Percentiles rank a stretch among this genome's conserved stretches.
These are phyloP conservation scores for Scrobipalpa atriplicella DNA, from an alignment of 2,888 invertebrate species.

Conservation along the genomic window DNA sequence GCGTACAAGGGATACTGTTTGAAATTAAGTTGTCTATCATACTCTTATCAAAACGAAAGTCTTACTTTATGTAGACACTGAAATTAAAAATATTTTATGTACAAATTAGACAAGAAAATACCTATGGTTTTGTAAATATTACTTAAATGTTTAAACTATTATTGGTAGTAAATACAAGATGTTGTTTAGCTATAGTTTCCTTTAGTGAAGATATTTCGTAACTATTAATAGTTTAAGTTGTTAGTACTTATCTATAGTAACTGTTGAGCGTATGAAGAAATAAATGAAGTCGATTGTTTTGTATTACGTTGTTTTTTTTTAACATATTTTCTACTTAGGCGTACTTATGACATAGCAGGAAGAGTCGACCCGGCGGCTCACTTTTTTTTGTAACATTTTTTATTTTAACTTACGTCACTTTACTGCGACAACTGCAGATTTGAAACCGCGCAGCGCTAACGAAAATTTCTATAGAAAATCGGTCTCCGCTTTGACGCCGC, in stretches of 20 bases:
- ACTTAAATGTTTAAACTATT: not conserved
- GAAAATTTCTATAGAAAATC: too few relatives aligned
- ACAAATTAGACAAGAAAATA: not conserved
- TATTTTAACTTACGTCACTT: too few relatives aligned
- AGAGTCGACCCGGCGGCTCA: too few relatives aligned
- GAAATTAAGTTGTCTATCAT: constrained; percentile 2
- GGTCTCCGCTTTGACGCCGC: too few relatives aligned
- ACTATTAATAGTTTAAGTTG: not conserved
- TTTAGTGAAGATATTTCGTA: not conserved
- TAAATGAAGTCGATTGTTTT: not conserved
- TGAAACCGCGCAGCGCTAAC: too few relatives aligned
- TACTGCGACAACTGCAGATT: too few relatives aligned
- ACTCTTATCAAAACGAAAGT: constrained; percentile 4
- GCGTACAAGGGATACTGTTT: not conserved
- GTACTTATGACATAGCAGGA: too few relatives aligned
- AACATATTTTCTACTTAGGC: not conserved
- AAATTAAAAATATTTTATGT: not conserved
- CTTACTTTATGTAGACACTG: too few relatives aligned
- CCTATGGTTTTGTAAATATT: not conserved
- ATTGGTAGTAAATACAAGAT: not conserved
- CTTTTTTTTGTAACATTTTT: too few relatives aligned
- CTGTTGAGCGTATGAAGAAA: not conserved
- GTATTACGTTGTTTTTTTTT: not conserved
- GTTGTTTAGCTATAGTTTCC: not conserved
- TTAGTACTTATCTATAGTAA: not conserved